Evolutionary conservation across 2,888 invertebrate species (phyloP).

Genomic region (Drosophila yooni): DNA sequence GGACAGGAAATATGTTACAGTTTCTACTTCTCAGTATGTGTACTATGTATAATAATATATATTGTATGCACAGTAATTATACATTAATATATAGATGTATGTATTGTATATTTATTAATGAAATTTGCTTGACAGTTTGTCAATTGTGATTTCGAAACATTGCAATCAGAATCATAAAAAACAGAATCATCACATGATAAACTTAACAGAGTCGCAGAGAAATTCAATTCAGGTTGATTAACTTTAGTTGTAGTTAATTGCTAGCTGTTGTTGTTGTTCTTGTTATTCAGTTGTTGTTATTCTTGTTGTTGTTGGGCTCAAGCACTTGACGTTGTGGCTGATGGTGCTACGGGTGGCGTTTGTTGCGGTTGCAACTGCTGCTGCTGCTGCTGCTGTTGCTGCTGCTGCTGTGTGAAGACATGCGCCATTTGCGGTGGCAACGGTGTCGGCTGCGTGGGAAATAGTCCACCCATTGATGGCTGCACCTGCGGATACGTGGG

Average conservation of each 20-base stretch:
- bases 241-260: conserved; percentile 5
- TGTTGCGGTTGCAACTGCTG: conserved; percentile 33
- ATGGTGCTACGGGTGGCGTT: conserved; percentile 9
- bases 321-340: conserved; percentile 43
- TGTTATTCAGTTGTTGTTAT: conserved; percentile 17
- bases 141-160: conserved; percentile 51
- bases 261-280: conserved; percentile 3
- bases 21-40: conserved; percentile 17
- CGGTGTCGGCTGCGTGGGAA: conserved; percentile 77
- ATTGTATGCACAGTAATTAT: conserved; percentile 4
- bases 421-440: conserved; percentile 80
- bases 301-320: conserved; percentile 55
- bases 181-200: conserved; percentile 54
- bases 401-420: conserved; percentile 48
- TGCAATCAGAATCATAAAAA: conserved; percentile 45
- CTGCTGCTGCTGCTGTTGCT: conserved; percentile 8
- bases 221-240: conserved; percentile 14
- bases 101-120: conserved; percentile 45
- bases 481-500: conserved; percentile 85
- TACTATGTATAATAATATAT: conserved; percentile 23
- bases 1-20: conserved; percentile 7
- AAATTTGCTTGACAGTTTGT: conserved; percentile 41
- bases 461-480: conserved; percentile 79
- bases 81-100: conserved; percentile 14
- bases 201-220: conserved; percentile 55